phyloP scores from a whole-genome alignment of 2,797 vertebrate genomes.

The Xerus rutilus region DNA sequence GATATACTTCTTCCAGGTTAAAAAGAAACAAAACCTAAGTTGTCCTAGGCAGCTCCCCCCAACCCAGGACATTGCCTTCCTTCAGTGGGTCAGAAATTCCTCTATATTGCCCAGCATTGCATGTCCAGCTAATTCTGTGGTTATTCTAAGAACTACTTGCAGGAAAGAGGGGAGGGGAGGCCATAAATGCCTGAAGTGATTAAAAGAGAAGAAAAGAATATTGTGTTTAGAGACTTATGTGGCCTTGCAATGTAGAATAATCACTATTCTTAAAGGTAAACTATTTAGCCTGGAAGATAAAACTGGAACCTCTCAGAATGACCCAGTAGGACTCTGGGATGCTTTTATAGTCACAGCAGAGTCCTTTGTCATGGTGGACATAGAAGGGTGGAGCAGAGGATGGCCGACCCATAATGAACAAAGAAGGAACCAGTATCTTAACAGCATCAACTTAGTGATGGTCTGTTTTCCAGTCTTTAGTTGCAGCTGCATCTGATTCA shows the following conservation, averaged over 20 bases:
- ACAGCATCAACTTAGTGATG: neutral
- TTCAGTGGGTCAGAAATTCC: neutral
- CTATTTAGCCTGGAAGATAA: neutral
- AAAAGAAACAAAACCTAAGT: neutral
- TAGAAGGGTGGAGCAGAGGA: neutral
- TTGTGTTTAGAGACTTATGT: neutral
- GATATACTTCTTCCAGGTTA: neutral
- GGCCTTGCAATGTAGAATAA: neutral
- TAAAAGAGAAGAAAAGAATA: neutral
- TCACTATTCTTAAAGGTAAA: neutral
- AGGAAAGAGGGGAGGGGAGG: neutral
- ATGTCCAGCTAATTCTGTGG: neutral
- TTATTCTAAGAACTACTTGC: neutral
- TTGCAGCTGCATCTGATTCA: neutral
- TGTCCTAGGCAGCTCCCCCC: neutral
- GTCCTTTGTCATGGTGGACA: neutral
- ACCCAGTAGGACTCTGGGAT: neutral
- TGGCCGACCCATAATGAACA: neutral
- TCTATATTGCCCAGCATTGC: neutral
- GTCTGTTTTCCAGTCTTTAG: neutral
- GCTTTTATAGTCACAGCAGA: neutral
- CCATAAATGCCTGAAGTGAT: neutral
- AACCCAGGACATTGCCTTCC: neutral
- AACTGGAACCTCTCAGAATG: neutral
- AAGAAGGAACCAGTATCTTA: neutral